Evolutionary conservation across 30 jellyfish, hydroid and myxozoan species (phyloP), one percentile per base, ranked within the genome.

Genomic region (Turritopsis dohrnii): DNA sequence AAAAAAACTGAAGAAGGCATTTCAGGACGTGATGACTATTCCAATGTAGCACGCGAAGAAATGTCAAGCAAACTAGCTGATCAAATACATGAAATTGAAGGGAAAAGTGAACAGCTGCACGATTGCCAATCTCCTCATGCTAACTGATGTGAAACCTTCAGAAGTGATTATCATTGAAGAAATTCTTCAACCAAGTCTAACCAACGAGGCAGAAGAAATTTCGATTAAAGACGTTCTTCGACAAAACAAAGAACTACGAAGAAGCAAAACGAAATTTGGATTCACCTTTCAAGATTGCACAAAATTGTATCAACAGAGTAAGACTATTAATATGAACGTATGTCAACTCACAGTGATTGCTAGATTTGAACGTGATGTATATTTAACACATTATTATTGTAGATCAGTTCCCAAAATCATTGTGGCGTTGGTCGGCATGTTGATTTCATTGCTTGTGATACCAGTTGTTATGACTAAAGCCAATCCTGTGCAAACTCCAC

Each of bases 231-330:
- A 9, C 8, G 28, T 69, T n/a, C 16, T 69, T n/a, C 77, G 77
- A n/a, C 77, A 69, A 69, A 69, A 69, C 22, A 69, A 69, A 27
- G 77, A 23, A n/a, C 77, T 69, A 23, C 28, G 77, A 69, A 16
- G 77, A 69, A 69, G 19, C 16, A 69, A 69, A 69, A 69, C 77
- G 9, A 69, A 69, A 69, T 69, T 69, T 69, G 77, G 77, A 69
- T 69, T 69, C 77, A 69, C 77, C 9, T n/a, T 69, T 69, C 28
- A 69, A n/a, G 77, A 69, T 69, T 69, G 77, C 19, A 21, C 30
- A n/a, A 1, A 69, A 19, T 27, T 69, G 9, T 27, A 69, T 21
- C 77, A 69, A 69, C 28, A 69, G 19, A 27, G 77, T 69, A 69
- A 41, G 60, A 13, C 13, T 41, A 3, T 13, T 41, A n/a, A 3